Percentiles rank a stretch among this genome's conserved stretches.
These are phyloP conservation scores for Malacoraja senta DNA, from an alignment of 2,797 vertebrate species.

Conservation along the genomic window DNA sequence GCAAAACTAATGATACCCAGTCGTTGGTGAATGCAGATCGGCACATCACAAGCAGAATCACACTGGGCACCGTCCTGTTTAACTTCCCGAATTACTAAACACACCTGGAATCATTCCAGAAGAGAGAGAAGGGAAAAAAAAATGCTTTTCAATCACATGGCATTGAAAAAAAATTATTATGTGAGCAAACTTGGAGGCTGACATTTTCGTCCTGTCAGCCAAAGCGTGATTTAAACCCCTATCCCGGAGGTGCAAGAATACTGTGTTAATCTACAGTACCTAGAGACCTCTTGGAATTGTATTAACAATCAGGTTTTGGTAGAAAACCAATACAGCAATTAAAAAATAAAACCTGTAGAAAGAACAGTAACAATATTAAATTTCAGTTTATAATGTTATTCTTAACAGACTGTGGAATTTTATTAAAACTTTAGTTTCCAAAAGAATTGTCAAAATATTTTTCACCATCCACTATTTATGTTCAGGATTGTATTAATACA, in stretches of 20 bases:
- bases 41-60: too few relatives aligned
- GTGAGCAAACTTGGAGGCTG: too few relatives aligned
- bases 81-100: too few relatives aligned
- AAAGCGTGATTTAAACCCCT: background rate
- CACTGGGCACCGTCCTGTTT: too few relatives aligned
- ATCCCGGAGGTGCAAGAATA: background rate
- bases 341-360: background rate
- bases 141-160: too few relatives aligned
- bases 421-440: slow-evolving; percentile 13
- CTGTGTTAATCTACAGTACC: background rate
- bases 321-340: background rate
- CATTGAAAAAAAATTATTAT: too few relatives aligned
- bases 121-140: too few relatives aligned
- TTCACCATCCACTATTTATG: background rate
- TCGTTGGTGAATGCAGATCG: too few relatives aligned
- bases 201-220: background rate
- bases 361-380: background rate
- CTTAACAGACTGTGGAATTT: slow-evolving; percentile 17
- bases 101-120: too few relatives aligned
- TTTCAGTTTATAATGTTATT: background rate
- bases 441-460: background rate
- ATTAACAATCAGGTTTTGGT: background rate
- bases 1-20: too few relatives aligned
- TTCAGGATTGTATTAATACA: background rate
- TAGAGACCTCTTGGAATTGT: background rate